Base-by-base conservation (phyloP, 2,888 invertebrate species). In the Hylaea fasciaria region DNA sequence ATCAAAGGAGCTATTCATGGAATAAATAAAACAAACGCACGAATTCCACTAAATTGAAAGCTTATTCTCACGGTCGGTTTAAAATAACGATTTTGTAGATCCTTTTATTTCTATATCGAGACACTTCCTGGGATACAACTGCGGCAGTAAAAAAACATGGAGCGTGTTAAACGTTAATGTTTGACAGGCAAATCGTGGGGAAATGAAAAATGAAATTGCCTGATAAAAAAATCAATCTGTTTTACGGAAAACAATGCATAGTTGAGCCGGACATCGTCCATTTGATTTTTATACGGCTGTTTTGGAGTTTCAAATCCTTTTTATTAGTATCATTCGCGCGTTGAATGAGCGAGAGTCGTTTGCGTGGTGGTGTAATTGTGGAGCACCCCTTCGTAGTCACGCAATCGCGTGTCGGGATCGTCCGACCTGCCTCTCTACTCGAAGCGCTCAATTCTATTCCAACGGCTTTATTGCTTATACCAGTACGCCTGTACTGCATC, bases 261-360 rank as follows among this genome's bases (percentile, higher is more conserved):
- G 66, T 66, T 64, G 61, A 59, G 65, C 62, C 59, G 70, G 67
- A 70, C 69, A 69, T 66, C 65, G 63, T 69, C 62, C 63, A 64
- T 73, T 80, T 77, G 74, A 74, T 78, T 79, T 77, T 74, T 72
- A 75, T 71, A 71, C 70, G 70, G 69, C 71, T 70, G 72, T 76
- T 77, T 73, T 62, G 74, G 73, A 69, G 73, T 77, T 76, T 73
- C 60, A 74, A 74, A 70, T 81, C 78, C 81, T 80, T 83, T 83
- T 80, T 79, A 81, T 80, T 77, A 76, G 74, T 70, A 72, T 74
- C 77, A 79, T 82, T 89, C 76, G 87, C 89, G 88, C 88, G 89
- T 73, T 68, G 75, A 82, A 78, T 78, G 76, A 83, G 78, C 80
- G 74, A 76, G 80, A 86, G 85, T 82, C 84, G 82, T 82, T 85